Percentiles rank a stretch among this genome's conserved stretches.
Conservation (phyloP, 1,140 invertebrate species). For the Ceratitis capitata region DNA sequence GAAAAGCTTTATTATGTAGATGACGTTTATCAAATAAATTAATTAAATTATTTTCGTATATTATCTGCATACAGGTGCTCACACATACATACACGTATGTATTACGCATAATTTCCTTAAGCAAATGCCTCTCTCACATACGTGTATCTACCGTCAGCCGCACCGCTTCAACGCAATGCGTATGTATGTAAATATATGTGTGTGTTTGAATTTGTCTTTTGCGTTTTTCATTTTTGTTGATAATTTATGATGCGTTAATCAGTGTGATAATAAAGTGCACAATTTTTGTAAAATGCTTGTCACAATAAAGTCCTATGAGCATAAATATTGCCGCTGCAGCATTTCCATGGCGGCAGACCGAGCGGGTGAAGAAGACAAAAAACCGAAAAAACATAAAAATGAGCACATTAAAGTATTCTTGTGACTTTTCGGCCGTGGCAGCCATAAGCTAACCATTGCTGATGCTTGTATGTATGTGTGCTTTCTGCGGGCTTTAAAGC, state of each 20-base stretch:
- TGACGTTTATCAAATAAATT: not conserved
- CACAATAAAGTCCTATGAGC: conserved; percentile 6
- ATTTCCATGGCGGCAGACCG: not conserved
- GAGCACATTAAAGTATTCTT: no score
- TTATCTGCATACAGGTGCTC: not conserved
- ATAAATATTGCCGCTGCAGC: not conserved
- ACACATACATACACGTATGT: not conserved
- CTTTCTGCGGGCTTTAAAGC: not conserved
- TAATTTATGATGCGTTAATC: not conserved
- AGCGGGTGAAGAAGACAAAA: not conserved
- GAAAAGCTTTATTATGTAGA: no score
- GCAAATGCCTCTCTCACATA: no score
- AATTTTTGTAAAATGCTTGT: not conserved
- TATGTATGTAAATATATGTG: not conserved
- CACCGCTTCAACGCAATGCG: not conserved
- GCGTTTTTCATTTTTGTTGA: not conserved
- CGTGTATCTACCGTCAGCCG: not conserved
- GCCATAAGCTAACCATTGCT: not conserved
- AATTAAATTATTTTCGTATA: not conserved
- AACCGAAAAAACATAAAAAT: no score
- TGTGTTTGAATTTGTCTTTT: not conserved
- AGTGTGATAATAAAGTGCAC: conserved; percentile 1
- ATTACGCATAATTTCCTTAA: not conserved
- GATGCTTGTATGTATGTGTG: not conserved
- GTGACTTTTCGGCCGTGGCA: not conserved